Evolutionary conservation across 2,888 invertebrate species (phyloP).

Genomic region (Mycogona germanica): DNA sequence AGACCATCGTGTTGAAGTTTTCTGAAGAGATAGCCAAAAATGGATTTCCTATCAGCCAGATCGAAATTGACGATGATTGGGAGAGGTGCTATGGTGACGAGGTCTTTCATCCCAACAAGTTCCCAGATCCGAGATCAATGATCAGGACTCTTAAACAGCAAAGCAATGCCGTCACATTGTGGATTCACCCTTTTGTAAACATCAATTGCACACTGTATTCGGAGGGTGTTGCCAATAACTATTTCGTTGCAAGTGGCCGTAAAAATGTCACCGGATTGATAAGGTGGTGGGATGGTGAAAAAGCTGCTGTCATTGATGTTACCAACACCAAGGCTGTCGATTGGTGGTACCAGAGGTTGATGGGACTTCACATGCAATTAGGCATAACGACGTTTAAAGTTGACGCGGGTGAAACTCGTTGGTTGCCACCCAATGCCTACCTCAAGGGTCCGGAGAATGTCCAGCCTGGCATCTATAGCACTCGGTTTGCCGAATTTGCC

Average conservation of each 20-base stretch:
- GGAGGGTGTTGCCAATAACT: slow-evolving; percentile 31
- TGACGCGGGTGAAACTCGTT: slow-evolving; percentile 64
- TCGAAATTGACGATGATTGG: slow-evolving; percentile 39
- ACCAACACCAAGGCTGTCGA: slow-evolving; percentile 51
- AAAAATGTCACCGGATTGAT: slow-evolving; percentile 27
- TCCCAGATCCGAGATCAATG: slow-evolving; percentile 30
- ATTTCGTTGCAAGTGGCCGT: slow-evolving; percentile 36
- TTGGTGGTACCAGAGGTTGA: slow-evolving; percentile 35
- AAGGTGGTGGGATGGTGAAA: slow-evolving; percentile 42
- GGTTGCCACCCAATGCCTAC: slow-evolving; percentile 40
- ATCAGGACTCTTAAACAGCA: slow-evolving; percentile 26
- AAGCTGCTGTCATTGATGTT: slow-evolving; percentile 51
- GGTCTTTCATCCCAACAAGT: slow-evolving; percentile 31
- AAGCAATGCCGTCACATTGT: slow-evolving; percentile 27
- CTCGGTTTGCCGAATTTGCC: slow-evolving; percentile 25
- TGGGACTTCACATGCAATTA: slow-evolving; percentile 43
- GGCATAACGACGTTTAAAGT: slow-evolving; percentile 66
- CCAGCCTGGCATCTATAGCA: slow-evolving; percentile 27
- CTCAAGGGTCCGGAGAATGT: slow-evolving; percentile 22
- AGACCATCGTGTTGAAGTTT: slow-evolving; percentile 42
- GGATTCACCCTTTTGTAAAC: slow-evolving; percentile 33
- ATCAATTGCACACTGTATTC: slow-evolving; percentile 27
- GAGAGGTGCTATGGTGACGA: slow-evolving; percentile 33
- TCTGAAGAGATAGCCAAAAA: slow-evolving; percentile 51
- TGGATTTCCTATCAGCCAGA: slow-evolving; percentile 46